Conservation (phyloP, 2,888 invertebrate species). For the Glaucopsyche alexis region DNA sequence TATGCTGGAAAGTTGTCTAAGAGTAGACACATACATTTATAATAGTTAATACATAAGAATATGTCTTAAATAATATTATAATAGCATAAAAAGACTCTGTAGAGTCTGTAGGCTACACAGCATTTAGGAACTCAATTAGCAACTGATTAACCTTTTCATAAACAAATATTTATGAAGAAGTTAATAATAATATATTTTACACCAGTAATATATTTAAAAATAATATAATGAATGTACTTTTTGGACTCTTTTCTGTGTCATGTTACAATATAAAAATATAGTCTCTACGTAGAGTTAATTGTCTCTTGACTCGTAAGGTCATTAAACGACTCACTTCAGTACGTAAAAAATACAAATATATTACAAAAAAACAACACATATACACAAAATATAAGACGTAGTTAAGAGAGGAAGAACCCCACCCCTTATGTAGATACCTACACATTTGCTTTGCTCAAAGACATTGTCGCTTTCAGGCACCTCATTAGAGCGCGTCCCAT, state of each 20-base stretch:
- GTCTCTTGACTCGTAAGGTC: neutral
- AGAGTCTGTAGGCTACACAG: neutral
- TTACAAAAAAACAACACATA: slow-evolving; percentile 3
- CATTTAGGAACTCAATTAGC: neutral
- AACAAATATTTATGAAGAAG: neutral
- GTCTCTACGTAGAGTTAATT: neutral
- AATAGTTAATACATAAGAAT: neutral
- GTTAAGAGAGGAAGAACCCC: slow-evolving; percentile 59
- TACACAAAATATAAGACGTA: slow-evolving; percentile 40
- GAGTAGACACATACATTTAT: neutral
- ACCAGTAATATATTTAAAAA: neutral
- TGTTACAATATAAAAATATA: neutral
- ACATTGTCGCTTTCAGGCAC: slow-evolving; percentile 81
- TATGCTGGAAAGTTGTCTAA: neutral
- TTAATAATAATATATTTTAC: neutral
- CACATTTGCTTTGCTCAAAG: slow-evolving; percentile 79
- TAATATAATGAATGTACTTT: neutral
- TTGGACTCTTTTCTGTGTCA: neutral
- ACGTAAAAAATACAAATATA: neutral
- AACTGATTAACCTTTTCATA: neutral
- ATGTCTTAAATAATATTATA: neutral
- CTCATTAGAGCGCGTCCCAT: slow-evolving; percentile 80
- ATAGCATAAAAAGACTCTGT: no score
- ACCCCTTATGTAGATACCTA: slow-evolving; percentile 74
- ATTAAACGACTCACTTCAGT: neutral